Evolutionary conservation across 1,140 invertebrate genomes (phyloP).

Genomic region (Bombus soroeensis): DNA sequence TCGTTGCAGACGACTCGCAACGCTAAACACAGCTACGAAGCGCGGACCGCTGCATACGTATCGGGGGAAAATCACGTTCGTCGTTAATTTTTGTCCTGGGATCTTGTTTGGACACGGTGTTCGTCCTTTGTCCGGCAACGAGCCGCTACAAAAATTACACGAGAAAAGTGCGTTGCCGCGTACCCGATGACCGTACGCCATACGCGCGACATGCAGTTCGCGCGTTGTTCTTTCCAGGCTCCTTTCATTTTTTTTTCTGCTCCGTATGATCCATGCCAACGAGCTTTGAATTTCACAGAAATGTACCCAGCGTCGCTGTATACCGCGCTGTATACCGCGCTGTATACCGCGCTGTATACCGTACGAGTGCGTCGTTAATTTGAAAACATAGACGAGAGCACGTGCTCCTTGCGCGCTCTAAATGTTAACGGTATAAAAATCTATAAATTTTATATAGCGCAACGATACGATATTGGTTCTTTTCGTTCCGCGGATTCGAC

Average conservation of each 20-base stretch:
- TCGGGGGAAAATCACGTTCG: neutral
- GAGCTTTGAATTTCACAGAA: neutral
- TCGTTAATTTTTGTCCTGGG: neutral
- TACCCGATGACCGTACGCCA: neutral
- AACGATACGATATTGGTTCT: neutral
- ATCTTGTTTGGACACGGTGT: no score
- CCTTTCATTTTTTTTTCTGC: neutral
- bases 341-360: neutral
- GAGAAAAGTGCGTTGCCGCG: neutral
- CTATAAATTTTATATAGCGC: no score
- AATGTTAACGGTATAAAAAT: no score
- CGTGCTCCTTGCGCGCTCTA: no score
- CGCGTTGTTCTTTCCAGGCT: neutral
- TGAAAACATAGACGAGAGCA: neutral
- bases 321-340: neutral
- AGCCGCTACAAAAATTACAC: neutral
- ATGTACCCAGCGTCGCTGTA: neutral
- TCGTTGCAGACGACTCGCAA: neutral
- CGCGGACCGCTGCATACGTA: no score
- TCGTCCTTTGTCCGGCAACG: neutral
- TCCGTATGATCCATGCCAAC: no score
- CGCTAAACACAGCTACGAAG: neutral
- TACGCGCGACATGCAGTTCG: neutral
- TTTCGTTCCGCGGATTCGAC: neutral
- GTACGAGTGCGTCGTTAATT: neutral